Percentiles rank a stretch among this genome's conserved stretches.
phyloP scores from a whole-genome alignment of 1,140 invertebrate genomes.

The Hermetia illucens region DNA sequence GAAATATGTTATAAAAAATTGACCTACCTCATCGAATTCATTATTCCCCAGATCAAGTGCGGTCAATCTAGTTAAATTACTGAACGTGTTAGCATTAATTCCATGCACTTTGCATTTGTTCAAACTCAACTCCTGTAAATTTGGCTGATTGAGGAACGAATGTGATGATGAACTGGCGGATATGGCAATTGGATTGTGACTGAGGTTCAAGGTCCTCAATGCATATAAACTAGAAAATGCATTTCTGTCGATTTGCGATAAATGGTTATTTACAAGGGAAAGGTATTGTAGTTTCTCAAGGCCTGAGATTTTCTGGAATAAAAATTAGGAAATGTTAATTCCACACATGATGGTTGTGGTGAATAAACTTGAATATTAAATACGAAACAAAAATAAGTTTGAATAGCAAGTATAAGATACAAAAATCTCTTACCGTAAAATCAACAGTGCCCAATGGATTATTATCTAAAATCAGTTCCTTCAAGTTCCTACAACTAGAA shows the following conservation, averaged over 20 bases:
- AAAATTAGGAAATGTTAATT: not conserved
- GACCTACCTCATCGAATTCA: constrained; percentile 20
- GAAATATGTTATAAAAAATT: too few species aligned
- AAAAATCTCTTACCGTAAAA: constrained; percentile 16
- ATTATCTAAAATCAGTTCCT: constrained; percentile 20
- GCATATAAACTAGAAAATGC: constrained; percentile 32
- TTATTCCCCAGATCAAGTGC: constrained; percentile 32
- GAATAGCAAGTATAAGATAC: too few species aligned
- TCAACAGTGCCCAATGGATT: constrained; percentile 20
- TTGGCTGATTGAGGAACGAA: constrained; percentile 24
- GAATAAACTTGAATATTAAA: too few species aligned
- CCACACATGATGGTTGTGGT: too few species aligned
- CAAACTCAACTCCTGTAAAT: constrained; percentile 18
- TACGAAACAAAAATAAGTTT: too few species aligned
- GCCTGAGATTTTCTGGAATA: constrained; percentile 14
- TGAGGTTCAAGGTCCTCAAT: constrained; percentile 33
- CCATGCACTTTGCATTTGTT: constrained; percentile 23
- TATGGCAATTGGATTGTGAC: constrained; percentile 34
- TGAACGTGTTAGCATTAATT: constrained; percentile 27
- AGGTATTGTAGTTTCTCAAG: constrained; percentile 16
- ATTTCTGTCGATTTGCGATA: constrained; percentile 34
- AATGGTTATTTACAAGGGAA: constrained; percentile 36
- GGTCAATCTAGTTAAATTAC: constrained; percentile 31
- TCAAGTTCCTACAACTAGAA: constrained; percentile 19
- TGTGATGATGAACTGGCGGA: constrained; percentile 19